These are phyloP conservation scores for Ganaspis sp. DNA, from an alignment of 1,140 invertebrate genomes.

Conservation along the genomic window DNA sequence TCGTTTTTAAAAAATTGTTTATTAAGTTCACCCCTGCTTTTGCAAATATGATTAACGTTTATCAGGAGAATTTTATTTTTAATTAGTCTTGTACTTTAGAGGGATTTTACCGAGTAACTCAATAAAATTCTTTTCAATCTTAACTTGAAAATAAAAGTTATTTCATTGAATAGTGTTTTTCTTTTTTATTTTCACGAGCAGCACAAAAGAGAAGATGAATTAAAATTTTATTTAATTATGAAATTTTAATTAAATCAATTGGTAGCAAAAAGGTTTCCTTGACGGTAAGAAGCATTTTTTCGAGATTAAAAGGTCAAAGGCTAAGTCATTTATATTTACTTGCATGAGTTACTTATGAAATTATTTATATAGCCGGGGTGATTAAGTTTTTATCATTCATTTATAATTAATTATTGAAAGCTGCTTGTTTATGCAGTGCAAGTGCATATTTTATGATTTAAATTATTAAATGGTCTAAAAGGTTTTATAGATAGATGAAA, in stretches of 20 bases:
- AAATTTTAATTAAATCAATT: neutral
- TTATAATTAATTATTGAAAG: neutral
- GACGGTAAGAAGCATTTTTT: too few relatives aligned
- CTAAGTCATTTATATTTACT: neutral
- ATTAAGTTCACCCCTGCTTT: conserved; percentile 2
- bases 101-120: neutral
- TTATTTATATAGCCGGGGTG: neutral
- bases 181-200: too few relatives aligned
- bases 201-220: neutral
- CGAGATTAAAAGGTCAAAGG: neutral
- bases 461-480: neutral
- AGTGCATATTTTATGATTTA: neutral
- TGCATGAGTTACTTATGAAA: neutral
- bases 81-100: neutral
- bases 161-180: neutral
- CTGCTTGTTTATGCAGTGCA: neutral
- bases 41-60: neutral
- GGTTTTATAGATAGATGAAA: neutral
- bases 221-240: neutral
- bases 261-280: too few relatives aligned
- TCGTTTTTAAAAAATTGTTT: conserved; percentile 25
- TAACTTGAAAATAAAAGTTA: neutral
- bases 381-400: neutral
- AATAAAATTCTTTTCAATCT: neutral
- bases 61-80: conserved; percentile 12